phyloP scores from a whole-genome alignment of 2,113 vertebrate genomes.

The Nannobrachium achirus region DNA sequence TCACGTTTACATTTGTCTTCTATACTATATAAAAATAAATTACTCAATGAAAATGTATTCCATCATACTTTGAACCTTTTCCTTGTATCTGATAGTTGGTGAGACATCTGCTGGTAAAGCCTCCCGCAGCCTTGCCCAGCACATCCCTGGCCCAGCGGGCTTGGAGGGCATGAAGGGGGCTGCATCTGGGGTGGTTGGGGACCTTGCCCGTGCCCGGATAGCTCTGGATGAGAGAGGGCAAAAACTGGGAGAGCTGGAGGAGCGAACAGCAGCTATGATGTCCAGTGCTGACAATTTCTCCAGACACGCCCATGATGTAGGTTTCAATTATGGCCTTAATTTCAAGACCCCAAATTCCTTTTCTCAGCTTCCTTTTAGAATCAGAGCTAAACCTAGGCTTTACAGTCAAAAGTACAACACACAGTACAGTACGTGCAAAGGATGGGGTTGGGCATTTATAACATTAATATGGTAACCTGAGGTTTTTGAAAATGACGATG shows the following conservation, averaged over 20 bases:
- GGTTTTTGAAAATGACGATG: no score
- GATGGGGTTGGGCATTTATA: no score
- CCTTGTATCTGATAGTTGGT: constrained; percentile 81
- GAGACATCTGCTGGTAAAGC: constrained; percentile 93
- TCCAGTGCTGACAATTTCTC: constrained; percentile 96
- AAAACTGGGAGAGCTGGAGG: constrained; percentile 94
- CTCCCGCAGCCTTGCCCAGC: constrained; percentile 93
- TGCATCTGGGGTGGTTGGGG: constrained; percentile 93
- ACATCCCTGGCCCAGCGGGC: constrained; percentile 94
- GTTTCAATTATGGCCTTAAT: not conserved
- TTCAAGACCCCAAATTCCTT: not conserved
- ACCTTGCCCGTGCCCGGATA: constrained; percentile 91
- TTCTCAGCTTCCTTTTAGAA: no score
- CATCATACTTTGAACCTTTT: no score
- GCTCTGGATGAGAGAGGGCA: constrained; percentile 98
- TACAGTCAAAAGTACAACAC: no score
- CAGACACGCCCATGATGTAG: constrained; percentile 95
- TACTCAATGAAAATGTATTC: no score
- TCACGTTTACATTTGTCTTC: no score
- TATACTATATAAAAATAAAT: no score
- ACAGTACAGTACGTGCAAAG: no score
- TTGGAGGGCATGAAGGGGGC: constrained; percentile 98
- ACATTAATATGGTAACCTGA: no score
- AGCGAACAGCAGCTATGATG: constrained; percentile 97
- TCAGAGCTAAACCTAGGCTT: no score